A percentile compares a stretch with the other conserved stretches of the same genome.
Conservation (phyloP, 2,113 vertebrate genomes). For the Urocynchramus pylzowi region DNA sequence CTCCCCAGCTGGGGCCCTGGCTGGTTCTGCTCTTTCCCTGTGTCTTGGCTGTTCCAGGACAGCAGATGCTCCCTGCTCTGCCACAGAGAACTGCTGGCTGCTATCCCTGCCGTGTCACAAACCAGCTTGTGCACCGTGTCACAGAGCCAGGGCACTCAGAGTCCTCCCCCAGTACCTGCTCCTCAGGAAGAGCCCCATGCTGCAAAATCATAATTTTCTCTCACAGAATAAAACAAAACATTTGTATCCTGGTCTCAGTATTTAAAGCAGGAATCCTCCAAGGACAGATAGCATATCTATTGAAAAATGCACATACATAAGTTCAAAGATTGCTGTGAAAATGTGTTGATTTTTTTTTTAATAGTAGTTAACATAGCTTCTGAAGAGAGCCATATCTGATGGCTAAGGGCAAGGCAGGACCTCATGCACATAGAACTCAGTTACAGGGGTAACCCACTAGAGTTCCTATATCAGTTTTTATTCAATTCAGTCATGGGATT, state of each 20-base stretch:
- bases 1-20: conserved; percentile 33
- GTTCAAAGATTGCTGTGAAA: not conserved
- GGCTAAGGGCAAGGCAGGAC: not conserved
- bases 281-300: not conserved
- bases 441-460: not conserved
- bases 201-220: not conserved
- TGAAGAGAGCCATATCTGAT: not conserved
- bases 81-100: not conserved
- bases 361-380: not conserved
- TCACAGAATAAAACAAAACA: not conserved
- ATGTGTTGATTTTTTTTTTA: not conserved
- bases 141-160: not conserved
- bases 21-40: not conserved
- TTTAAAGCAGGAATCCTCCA: not conserved
- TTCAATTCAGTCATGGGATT: not conserved
- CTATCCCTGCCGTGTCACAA: not conserved
- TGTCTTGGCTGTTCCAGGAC: not conserved
- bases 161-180: not conserved
- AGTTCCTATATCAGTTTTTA: not conserved
- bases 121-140: rapidly evolving
- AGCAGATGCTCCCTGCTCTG: not conserved
- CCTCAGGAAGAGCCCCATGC: not conserved
- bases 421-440: not conserved
- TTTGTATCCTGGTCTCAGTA: not conserved
- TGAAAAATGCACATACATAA: not conserved